Conservation (phyloP, 1,140 invertebrate species). For the Forficula auricularia region DNA sequence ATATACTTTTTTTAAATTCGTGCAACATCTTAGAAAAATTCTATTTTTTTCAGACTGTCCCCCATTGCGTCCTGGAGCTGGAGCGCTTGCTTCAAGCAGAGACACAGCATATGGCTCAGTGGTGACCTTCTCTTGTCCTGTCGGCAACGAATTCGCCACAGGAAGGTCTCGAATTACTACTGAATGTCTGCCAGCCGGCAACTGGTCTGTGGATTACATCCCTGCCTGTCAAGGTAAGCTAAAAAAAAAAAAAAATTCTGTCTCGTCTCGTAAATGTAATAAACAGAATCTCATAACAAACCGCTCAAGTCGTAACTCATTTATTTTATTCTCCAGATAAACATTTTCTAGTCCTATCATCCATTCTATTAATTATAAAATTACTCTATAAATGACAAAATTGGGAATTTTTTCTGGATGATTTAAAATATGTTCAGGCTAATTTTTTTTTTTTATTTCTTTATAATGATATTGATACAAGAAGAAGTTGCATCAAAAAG, state of each 20-base stretch:
- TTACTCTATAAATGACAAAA: background rate
- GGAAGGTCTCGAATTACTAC: conserved; percentile 68
- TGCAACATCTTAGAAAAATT: no score
- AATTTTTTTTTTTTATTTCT: no score
- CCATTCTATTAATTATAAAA: no score
- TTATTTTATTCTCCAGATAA: no score
- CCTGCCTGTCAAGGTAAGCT: conserved; percentile 73
- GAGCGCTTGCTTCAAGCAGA: conserved; percentile 73
- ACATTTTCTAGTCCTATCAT: no score
- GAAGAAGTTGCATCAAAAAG: no score
- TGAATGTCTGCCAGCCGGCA: conserved; percentile 71
- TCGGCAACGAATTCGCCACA: conserved; percentile 87
- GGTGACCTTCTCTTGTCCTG: conserved; percentile 77
- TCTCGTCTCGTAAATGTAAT: background rate
- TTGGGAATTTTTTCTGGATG: background rate
- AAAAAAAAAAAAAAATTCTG: conserved; percentile 1
- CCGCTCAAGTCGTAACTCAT: no score
- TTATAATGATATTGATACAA: no score
- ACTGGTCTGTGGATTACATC: conserved; percentile 83
- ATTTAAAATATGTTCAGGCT: no score
- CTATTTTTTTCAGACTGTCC: conserved; percentile 62
- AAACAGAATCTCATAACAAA: conserved; percentile 3
- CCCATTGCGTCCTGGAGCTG: conserved; percentile 58
- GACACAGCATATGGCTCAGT: conserved; percentile 83
- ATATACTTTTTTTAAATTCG: no score